These are phyloP conservation scores for Trichogramma dendrolimi DNA, from an alignment of 2,888 invertebrate genomes.

Conservation along the genomic window DNA sequence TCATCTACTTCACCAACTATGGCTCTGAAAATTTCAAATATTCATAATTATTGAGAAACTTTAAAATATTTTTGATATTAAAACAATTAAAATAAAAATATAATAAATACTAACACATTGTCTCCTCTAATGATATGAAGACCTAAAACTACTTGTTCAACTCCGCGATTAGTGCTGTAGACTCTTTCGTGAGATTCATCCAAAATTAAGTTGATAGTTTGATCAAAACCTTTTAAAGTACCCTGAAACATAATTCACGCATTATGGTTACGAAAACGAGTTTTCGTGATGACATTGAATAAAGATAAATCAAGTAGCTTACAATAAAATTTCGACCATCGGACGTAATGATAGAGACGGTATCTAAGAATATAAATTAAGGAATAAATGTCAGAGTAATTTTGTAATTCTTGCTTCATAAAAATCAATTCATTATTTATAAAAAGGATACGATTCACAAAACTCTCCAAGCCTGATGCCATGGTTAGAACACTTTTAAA, in stretches of 20 bases:
- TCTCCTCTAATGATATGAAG: constrained; percentile 97
- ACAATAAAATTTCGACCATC: constrained; percentile 94
- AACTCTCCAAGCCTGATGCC: constrained; percentile 82
- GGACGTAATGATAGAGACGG: constrained; percentile 91
- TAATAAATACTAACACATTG: constrained; percentile 71
- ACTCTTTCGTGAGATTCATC: constrained; percentile 98
- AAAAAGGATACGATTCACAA: constrained; percentile 75
- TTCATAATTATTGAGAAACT: not conserved
- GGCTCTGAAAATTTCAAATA: constrained; percentile 56
- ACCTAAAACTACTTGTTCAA: constrained; percentile 93
- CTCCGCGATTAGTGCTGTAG: constrained; percentile 87
- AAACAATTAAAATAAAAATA: not conserved
- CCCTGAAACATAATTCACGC: constrained; percentile 60
- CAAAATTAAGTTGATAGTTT: constrained; percentile 96
- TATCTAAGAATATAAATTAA: constrained; percentile 55
- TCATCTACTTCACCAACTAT: constrained; percentile 83
- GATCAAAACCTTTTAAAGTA: constrained; percentile 96
- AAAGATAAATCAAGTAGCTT: constrained; percentile 45
- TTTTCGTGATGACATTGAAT: constrained; percentile 10
- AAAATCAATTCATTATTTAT: constrained; percentile 44
- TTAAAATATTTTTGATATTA: not conserved
- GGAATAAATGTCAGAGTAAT: constrained; percentile 23
- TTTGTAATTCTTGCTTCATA: constrained; percentile 7
- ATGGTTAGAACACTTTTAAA: constrained; percentile 50
- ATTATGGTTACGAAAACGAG: constrained; percentile 8